A percentile compares a stretch with the other conserved stretches of the same genome.
These are phyloP conservation scores for Chaenogobius annularis DNA, from an alignment of 2,113 vertebrate species.

Conservation along the genomic window DNA sequence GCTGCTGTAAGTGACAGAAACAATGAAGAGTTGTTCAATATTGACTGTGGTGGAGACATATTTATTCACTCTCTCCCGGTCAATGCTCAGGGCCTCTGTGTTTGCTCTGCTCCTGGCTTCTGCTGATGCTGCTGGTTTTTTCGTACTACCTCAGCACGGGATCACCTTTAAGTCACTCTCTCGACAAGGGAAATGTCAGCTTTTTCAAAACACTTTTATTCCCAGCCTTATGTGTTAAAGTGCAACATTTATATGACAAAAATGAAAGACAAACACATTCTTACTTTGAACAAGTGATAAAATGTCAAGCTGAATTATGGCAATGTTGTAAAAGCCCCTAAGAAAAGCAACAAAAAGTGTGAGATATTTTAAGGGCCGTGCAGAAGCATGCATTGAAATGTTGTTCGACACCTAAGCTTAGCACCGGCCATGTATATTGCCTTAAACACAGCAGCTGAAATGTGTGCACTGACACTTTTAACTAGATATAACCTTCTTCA, in stretches of 20 bases:
- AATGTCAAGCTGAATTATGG: not conserved
- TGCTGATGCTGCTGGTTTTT: slow-evolving; percentile 46
- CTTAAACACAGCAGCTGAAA: not conserved
- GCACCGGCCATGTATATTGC: not conserved
- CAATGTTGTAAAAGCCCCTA: slow-evolving; percentile 24
- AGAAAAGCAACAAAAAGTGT: not conserved
- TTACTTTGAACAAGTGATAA: slow-evolving; percentile 44
- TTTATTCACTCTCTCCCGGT: slow-evolving; percentile 44
- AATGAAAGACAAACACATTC: slow-evolving; percentile 38
- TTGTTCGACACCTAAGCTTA: not conserved
- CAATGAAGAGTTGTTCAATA: slow-evolving; percentile 63
- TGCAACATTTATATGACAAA: slow-evolving; percentile 13
- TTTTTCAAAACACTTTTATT: not conserved
- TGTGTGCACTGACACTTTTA: not conserved
- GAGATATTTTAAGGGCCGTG: not conserved
- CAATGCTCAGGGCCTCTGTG: slow-evolving; percentile 48
- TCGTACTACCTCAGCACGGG: slow-evolving; percentile 13
- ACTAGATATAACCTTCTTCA: not conserved
- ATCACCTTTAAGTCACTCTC: slow-evolving; percentile 20
- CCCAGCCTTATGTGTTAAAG: slow-evolving; percentile 3
- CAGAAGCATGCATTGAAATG: not conserved
- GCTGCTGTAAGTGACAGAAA: slow-evolving; percentile 31
- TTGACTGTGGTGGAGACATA: slow-evolving; percentile 51
- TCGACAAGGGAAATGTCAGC: slow-evolving; percentile 16
- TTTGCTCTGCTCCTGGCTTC: slow-evolving; percentile 37